A percentile compares a stretch with the other conserved stretches of the same genome.
Conservation (phyloP, 2,113 vertebrate species). For the Trinectes maculatus region DNA sequence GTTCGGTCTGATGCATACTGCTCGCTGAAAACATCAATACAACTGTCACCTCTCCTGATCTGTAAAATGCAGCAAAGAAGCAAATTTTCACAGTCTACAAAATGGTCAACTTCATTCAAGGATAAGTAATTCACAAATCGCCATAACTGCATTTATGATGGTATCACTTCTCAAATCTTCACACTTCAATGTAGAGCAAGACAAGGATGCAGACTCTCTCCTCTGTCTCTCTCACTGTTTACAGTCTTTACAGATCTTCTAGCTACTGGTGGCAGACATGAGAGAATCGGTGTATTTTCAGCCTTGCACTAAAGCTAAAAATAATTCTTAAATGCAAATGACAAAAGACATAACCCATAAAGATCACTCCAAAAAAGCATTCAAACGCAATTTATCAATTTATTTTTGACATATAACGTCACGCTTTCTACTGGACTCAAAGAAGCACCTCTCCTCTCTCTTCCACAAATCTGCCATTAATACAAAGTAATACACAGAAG, state of each 20-base stretch:
- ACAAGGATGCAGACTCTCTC: neutral
- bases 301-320: neutral
- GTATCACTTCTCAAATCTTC: neutral
- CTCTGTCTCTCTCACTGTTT: neutral
- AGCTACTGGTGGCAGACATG: neutral
- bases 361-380: neutral
- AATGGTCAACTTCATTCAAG: too few species aligned
- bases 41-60: neutral
- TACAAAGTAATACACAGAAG: too few species aligned
- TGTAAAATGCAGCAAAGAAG: neutral
- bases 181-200: neutral
- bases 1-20: neutral
- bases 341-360: neutral
- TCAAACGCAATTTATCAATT: neutral
- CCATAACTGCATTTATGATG: neutral
- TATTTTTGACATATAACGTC: neutral
- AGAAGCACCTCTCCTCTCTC: neutral
- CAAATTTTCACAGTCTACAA: too few species aligned
- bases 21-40: neutral
- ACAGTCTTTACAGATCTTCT: neutral
- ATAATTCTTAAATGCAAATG: neutral
- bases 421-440: neutral
- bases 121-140: neutral
- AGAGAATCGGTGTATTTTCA: neutral
- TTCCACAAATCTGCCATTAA: too few species aligned